Evolutionary conservation across 2,797 vertebrate species (phyloP).

Genomic region (Rhinichthys osculus): DNA sequence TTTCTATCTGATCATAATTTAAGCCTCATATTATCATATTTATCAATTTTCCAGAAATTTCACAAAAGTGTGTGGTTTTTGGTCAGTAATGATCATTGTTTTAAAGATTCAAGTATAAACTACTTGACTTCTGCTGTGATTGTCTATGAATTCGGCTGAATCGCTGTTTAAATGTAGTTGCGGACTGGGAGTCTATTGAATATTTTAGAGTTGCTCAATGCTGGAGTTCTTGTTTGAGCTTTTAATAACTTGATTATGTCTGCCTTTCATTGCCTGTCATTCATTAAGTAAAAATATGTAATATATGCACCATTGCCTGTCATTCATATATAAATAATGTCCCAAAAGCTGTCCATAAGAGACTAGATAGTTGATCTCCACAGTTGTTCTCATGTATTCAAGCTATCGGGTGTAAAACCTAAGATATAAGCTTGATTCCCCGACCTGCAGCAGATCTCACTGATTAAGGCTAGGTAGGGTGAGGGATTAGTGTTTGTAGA

Average conservation of each 20-base stretch:
- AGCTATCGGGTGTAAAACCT: background rate
- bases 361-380: background rate
- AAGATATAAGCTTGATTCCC: no score
- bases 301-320: background rate
- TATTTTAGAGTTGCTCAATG: background rate
- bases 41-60: background rate
- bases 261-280: background rate
- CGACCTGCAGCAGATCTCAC: no score
- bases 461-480: no score
- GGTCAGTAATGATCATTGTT: background rate
- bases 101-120: background rate
- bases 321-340: background rate
- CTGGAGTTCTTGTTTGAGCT: background rate
- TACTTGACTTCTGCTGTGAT: background rate
- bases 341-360: background rate
- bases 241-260: constrained; percentile 5
- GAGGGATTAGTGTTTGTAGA: no score
- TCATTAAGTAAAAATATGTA: background rate
- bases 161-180: background rate
- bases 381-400: background rate
- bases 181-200: background rate
- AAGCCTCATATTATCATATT: background rate
- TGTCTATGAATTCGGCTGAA: background rate
- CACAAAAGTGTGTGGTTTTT: background rate
- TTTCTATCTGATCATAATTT: background rate